Base-by-base conservation (phyloP, 2,113 vertebrate species). In the Tenebrosternarchus preto region DNA sequence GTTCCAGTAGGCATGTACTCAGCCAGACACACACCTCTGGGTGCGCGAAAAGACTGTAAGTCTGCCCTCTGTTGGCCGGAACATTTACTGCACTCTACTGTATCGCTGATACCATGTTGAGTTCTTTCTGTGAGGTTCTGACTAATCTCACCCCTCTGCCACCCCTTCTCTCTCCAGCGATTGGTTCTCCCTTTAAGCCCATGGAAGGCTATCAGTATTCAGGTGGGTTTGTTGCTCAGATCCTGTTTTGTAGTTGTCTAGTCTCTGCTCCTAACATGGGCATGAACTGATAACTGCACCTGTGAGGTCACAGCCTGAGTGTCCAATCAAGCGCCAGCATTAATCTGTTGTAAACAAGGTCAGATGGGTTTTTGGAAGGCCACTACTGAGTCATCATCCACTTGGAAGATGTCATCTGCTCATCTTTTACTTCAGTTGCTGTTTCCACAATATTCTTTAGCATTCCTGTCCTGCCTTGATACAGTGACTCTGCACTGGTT, bases 191-290 rank as follows among this genome's bases (percentile, higher is more conserved):
- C 60, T 99, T 99, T 91, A 99, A 98, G 83, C 97, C 97, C 56
- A 95, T 98, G 92, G 98, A 99, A 82, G 97, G 92, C 90, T 98
- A 97, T 85, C 96, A 98, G 86, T 99, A 99, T 82, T 99, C 98
- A 91, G 98, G 98, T 99, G 36, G 67, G 80, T 84, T 55, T 22
- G 16, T 3, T 80, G 53, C 5, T 53, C 57, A 24, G 57, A 5
- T 72, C 12, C 55, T 1, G 25, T 9, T 71, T 27, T 31, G 0
- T 70, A 56, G 71, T 80, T 25, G 43, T 15, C 5, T 19, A 2
- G 9, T 25, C 8, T 61, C 8, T 27, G 25, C 15, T 17, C 25
- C 5, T 17, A 4, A 29, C 4, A n/a, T n/a, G n/a, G 25, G 25
- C 12, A 1, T 15, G 6, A 12, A 11, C 20, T 22, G 59, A 27